phyloP scores from a whole-genome alignment of 2,888 invertebrate genomes.

The Drosophila subsilvestris region DNA sequence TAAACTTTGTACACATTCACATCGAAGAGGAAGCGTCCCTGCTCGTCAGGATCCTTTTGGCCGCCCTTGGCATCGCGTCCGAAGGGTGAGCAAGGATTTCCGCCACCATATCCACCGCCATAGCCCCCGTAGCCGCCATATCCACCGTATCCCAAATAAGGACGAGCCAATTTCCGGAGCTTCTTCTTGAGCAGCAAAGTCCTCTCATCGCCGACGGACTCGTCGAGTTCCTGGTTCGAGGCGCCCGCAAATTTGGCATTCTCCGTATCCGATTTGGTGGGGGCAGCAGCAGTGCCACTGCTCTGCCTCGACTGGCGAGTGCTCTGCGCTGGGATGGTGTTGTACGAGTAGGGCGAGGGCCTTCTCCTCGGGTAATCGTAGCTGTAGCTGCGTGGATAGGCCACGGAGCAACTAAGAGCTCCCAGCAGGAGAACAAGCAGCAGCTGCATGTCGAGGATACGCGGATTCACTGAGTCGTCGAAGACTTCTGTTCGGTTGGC shows the following conservation, averaged over 20 bases:
- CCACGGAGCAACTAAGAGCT: slow-evolving; percentile 44
- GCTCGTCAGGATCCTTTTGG: slow-evolving; percentile 64
- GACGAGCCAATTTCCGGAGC: slow-evolving; percentile 49
- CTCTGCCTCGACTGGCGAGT: slow-evolving; percentile 54
- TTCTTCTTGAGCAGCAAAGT: slow-evolving; percentile 68
- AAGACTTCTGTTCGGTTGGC: slow-evolving; percentile 52
- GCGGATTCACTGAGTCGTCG: not conserved
- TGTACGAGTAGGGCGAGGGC: slow-evolving; percentile 16
- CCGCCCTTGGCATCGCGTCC: slow-evolving; percentile 63
- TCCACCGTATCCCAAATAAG: slow-evolving; percentile 42
- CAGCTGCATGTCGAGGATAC: slow-evolving; percentile 48
- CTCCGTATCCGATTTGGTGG: slow-evolving; percentile 62
- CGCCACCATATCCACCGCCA: slow-evolving; percentile 50
- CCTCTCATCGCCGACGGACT: slow-evolving; percentile 55
- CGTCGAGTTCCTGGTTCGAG: slow-evolving; percentile 78
- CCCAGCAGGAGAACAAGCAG: slow-evolving; percentile 49
- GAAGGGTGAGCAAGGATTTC: slow-evolving; percentile 67
- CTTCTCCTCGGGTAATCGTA: slow-evolving; percentile 37
- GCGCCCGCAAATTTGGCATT: slow-evolving; percentile 82
- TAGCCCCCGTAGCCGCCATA: slow-evolving; percentile 54
- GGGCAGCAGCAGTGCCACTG: slow-evolving; percentile 5
- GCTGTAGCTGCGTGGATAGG: slow-evolving; percentile 61
- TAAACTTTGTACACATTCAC: slow-evolving; percentile 82
- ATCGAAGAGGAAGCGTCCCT: slow-evolving; percentile 83
- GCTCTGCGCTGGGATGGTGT: slow-evolving; percentile 32